These are phyloP conservation scores for Pelobates fuscus DNA, from an alignment of 2,113 vertebrate genomes.

Conservation along the genomic window DNA sequence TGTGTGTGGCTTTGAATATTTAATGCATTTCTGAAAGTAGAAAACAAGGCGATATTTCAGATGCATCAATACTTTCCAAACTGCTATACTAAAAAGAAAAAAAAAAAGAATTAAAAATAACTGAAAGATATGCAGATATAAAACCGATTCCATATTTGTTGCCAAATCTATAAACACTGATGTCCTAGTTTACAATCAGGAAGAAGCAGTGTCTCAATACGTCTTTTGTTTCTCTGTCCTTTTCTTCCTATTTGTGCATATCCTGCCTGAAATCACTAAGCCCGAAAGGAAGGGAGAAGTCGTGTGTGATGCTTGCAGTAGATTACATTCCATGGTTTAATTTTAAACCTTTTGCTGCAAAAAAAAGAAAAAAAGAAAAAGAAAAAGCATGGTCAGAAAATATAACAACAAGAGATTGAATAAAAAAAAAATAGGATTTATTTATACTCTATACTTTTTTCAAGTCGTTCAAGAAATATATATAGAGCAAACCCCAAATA, in stretches of 20 bases:
- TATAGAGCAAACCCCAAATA: no score
- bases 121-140: constrained; percentile 10
- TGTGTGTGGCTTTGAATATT: constrained; percentile 11
- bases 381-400: no score
- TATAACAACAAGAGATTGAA: no score
- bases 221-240: background rate
- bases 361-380: no score
- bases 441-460: no score
- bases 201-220: background rate
- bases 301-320: background rate
- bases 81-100: background rate
- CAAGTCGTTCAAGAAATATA: no score
- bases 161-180: background rate
- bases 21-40: constrained; percentile 7
- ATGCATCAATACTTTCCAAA: constrained; percentile 1
- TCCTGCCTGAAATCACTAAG: constrained; percentile 4
- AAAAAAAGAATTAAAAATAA: background rate
- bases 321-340: background rate
- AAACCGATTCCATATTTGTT: constrained; percentile 10
- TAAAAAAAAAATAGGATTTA: no score
- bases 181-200: background rate
- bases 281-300: background rate
- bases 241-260: background rate
- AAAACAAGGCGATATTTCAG: constrained; percentile 15
- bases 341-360: background rate